These are phyloP conservation scores for Agelaius tricolor DNA, from an alignment of 2,113 vertebrate genomes.

Conservation along the genomic window DNA sequence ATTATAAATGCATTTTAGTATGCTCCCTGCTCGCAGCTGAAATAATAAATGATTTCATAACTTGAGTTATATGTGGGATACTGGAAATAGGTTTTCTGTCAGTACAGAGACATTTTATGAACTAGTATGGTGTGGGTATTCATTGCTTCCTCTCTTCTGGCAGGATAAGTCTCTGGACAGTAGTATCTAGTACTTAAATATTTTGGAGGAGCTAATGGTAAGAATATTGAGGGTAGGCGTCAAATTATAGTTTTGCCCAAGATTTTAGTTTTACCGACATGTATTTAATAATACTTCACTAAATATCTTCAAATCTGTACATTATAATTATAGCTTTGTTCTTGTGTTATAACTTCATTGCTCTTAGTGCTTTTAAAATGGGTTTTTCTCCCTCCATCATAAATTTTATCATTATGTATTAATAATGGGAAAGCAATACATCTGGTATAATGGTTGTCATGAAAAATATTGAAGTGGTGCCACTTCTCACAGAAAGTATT, in stretches of 20 bases:
- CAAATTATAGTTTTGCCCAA: not conserved
- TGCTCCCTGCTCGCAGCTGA: slow-evolving; percentile 35
- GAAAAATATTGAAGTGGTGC: not conserved
- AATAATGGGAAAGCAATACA: not conserved
- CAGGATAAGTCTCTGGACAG: not conserved
- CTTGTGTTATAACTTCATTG: not conserved
- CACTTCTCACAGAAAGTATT: not conserved
- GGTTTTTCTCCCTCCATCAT: not conserved
- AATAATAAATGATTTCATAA: slow-evolving; percentile 39
- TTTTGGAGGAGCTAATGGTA: not conserved
- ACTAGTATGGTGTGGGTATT: not conserved
- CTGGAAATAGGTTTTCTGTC: slow-evolving; percentile 51
- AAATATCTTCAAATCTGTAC: not conserved
- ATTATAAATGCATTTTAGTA: slow-evolving; percentile 31
- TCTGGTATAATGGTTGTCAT: not conserved
- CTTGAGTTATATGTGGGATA: slow-evolving; percentile 61
- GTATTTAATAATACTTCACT: not conserved
- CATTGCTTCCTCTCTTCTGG: not conserved
- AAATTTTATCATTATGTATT: not conserved
- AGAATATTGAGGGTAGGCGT: not conserved
- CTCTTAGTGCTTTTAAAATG: not conserved
- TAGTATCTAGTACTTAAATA: not conserved
- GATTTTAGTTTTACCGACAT: not conserved
- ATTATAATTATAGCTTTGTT: not conserved
- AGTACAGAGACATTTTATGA: slow-evolving; percentile 1